Conservation (phyloP, 2,888 invertebrate genomes). For the Pristionchus mayeri region DNA sequence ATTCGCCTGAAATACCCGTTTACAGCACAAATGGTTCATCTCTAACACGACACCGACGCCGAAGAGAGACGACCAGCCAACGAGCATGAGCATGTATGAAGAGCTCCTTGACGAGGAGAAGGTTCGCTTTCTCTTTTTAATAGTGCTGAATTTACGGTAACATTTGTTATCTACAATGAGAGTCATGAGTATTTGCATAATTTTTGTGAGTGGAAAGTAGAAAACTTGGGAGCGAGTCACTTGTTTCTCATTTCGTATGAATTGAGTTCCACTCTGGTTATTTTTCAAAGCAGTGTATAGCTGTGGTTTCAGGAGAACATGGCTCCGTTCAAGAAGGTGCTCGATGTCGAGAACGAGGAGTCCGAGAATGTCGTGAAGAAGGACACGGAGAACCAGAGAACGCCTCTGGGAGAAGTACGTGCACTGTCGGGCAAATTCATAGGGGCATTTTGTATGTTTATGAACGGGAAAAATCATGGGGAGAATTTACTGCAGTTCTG, state of each 20-base stretch:
- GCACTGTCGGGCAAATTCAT: too few species aligned
- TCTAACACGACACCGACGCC: conserved; percentile 38
- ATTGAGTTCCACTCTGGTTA: too few species aligned
- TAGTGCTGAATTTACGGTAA: too few species aligned
- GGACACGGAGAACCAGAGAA: neutral
- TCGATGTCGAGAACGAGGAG: neutral
- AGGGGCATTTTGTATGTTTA: too few species aligned
- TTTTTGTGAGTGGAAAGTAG: too few species aligned
- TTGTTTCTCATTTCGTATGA: too few species aligned
- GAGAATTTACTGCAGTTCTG: too few species aligned
- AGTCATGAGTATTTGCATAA: too few species aligned
- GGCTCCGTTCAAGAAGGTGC: conserved; percentile 7
- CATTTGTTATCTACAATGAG: too few species aligned
- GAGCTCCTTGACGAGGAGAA: conserved; percentile 46
- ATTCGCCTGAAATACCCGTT: neutral
- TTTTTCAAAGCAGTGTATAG: too few species aligned
- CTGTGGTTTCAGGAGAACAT: conserved; percentile 48
- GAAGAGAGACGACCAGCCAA: neutral
- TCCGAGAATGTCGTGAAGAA: conserved; percentile 15
- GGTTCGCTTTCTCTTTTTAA: neutral
- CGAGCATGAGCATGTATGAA: neutral
- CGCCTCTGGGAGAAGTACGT: conserved; percentile 40
- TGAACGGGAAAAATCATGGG: too few species aligned
- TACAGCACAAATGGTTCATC: conserved; percentile 33
- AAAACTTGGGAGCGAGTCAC: too few species aligned